Percentiles rank a stretch among this genome's conserved stretches.
phyloP scores from a whole-genome alignment of 2,888 invertebrate species.

The Aleiodes testaceus region DNA sequence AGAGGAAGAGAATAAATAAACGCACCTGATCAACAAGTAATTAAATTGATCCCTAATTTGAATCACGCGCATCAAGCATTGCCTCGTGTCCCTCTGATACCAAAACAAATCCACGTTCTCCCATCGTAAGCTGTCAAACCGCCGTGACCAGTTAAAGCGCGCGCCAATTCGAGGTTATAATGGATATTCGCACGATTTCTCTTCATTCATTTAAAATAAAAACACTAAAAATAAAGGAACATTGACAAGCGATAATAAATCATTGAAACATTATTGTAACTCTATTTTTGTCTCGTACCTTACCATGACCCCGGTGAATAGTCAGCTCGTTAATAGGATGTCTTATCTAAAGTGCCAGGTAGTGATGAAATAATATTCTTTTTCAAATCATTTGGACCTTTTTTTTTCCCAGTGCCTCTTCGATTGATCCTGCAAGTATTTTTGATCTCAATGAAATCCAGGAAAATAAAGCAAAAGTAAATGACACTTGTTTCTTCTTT shows the following conservation, averaged over 20 bases:
- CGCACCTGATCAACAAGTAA: conserved; percentile 1
- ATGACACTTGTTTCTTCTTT: conserved; percentile 42
- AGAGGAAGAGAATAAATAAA: neutral
- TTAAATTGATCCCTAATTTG: conserved; percentile 33
- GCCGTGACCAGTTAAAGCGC: conserved; percentile 4
- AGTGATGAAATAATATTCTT: neutral
- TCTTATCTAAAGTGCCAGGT: no score
- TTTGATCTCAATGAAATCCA: neutral
- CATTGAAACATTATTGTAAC: conserved; percentile 11
- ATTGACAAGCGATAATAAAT: conserved; percentile 14
- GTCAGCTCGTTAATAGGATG: conserved; percentile 40
- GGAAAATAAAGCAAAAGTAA: neutral
- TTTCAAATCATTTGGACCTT: conserved; percentile 27
- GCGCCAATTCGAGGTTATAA: conserved; percentile 23
- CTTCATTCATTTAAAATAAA: neutral
- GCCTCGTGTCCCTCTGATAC: conserved; percentile 29
- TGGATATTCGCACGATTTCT: conserved; percentile 4
- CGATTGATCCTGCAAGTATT: neutral
- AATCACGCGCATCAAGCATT: conserved; percentile 39
- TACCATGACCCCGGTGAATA: conserved; percentile 67
- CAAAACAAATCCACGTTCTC: conserved; percentile 45
- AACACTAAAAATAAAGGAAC: neutral
- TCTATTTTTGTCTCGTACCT: conserved; percentile 59
- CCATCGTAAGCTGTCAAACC: conserved; percentile 36
- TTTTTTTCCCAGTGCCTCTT: no score